Conservation (phyloP, 2,888 invertebrate genomes). For the Panopea generosa region DNA sequence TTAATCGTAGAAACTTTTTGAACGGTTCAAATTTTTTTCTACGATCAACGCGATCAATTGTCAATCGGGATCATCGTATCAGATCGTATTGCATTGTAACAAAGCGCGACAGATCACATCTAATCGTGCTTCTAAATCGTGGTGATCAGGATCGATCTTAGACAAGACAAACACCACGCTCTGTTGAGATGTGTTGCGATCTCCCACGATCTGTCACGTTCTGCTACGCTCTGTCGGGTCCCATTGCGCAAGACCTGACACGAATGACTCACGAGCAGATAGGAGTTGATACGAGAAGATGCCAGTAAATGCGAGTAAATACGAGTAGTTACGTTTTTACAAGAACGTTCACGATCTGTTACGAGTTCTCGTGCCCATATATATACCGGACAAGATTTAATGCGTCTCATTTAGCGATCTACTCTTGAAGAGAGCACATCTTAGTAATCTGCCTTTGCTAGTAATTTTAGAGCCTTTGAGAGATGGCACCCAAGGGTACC, state of each 20-base stretch:
- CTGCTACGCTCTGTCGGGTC: constrained; percentile 5
- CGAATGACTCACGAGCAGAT: constrained; percentile 22
- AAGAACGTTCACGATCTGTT: constrained; percentile 16
- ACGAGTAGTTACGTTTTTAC: constrained; percentile 7
- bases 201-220: constrained; percentile 22
- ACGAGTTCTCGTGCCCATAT: constrained; percentile 1
- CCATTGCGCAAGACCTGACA: constrained; percentile 7
- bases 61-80: constrained; percentile 14
- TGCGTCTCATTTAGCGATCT: constrained; percentile 6
- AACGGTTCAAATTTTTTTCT: constrained; percentile 7
- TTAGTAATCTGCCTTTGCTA: background rate
- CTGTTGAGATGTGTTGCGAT: constrained; percentile 26
- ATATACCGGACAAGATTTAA: background rate
- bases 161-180: constrained; percentile 21
- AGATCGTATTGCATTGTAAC: constrained; percentile 12
- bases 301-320: constrained; percentile 3
- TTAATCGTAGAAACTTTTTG: constrained; percentile 22
- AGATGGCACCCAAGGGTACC: constrained; percentile 17
- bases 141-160: constrained; percentile 23
- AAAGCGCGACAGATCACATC: constrained; percentile 28
- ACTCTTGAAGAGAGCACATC: constrained; percentile 10
- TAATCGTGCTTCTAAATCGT: constrained; percentile 20
- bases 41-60: constrained; percentile 14
- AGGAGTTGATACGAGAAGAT: constrained; percentile 18
- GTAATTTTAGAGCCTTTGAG: constrained; percentile 13